These are phyloP conservation scores for Platypus cylindrus DNA, from an alignment of 2,888 invertebrate species.

Conservation along the genomic window DNA sequence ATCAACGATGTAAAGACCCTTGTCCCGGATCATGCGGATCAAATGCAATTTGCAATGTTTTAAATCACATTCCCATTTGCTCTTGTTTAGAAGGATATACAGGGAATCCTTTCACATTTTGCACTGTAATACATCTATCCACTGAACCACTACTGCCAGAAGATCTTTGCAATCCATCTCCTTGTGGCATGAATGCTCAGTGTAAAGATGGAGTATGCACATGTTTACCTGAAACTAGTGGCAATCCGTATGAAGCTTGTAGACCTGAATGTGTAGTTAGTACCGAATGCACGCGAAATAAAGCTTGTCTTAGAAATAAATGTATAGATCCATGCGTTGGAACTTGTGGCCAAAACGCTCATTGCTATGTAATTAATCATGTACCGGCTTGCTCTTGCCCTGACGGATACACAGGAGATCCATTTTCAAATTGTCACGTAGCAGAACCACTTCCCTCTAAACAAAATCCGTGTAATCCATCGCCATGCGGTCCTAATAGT, in stretches of 20 bases:
- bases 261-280: conserved; percentile 59
- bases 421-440: conserved; percentile 27
- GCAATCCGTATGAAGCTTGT: conserved; percentile 56
- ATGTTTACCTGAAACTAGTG: conserved; percentile 48
- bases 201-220: conserved; percentile 51
- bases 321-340: conserved; percentile 58
- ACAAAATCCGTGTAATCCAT: conserved; percentile 36
- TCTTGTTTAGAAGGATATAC: conserved; percentile 61
- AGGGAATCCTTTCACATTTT: conserved; percentile 72
- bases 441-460: conserved; percentile 21
- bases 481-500: conserved; percentile 43
- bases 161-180: conserved; percentile 56
- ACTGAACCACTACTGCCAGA: conserved; percentile 32
- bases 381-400: conserved; percentile 60
- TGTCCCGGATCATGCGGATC: conserved; percentile 73
- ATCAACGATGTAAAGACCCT: conserved; percentile 69
- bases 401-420: conserved; percentile 53
- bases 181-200: conserved; percentile 63
- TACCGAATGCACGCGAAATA: conserved; percentile 50
- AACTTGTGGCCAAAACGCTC: conserved; percentile 56
- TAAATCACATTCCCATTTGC: conserved; percentile 72
- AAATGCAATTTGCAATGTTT: conserved; percentile 63
- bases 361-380: conserved; percentile 60
- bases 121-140: conserved; percentile 41
- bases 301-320: conserved; percentile 54